Base-by-base conservation (phyloP, 2,888 invertebrate genomes). In the Julus scanicus region DNA sequence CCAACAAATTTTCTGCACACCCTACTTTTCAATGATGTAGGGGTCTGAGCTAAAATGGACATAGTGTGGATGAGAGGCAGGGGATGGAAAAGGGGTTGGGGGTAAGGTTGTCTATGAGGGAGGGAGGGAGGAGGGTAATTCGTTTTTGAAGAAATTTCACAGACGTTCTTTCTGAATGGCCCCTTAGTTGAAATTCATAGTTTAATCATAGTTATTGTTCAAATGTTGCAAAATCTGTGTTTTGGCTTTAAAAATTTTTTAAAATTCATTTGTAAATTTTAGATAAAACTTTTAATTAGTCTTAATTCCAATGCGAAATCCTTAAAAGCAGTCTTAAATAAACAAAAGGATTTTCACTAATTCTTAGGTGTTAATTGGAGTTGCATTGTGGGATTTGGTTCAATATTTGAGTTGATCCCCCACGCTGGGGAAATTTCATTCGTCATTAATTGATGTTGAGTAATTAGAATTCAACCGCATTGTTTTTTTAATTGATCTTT, bases 371-470 rank as follows among this genome's bases (percentile, higher is more conserved):
- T 53, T 53, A 53, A 53, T 53, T 53, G 17, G n/a, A n/a, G 3
- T 63, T 63, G 63, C 63, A 63, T 63, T 63, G 1, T 63, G 63
- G 63, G 63, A 63, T 63, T 63, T 63, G 5, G 17, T n/a, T 63
- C 63, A 63, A 63, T 63, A 63, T 63, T 63, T 63, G 63, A 63
- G n/a, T 63, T 63, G n/a, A 63, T 63, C 63, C n/a, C 63, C 17
- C 63, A 6, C 63, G 8, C 63, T n/a, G 63, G 63, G 63, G 63
- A n/a, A 63, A 63, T 63, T 63, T 11, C 11, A 57, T 57, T 57
- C 57, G 57, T 57, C 15, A 17, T 57, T 63, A 63, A 63, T 63
- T 63, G n/a, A 63, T 63, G 63, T 63, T n/a, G 63, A 63, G 63
- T n/a, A 63, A 63, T 63, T 63, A 63, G n/a, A 1, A 63, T 13